Conservation (phyloP, 2,797 vertebrate species). For the Florisuga fusca region DNA sequence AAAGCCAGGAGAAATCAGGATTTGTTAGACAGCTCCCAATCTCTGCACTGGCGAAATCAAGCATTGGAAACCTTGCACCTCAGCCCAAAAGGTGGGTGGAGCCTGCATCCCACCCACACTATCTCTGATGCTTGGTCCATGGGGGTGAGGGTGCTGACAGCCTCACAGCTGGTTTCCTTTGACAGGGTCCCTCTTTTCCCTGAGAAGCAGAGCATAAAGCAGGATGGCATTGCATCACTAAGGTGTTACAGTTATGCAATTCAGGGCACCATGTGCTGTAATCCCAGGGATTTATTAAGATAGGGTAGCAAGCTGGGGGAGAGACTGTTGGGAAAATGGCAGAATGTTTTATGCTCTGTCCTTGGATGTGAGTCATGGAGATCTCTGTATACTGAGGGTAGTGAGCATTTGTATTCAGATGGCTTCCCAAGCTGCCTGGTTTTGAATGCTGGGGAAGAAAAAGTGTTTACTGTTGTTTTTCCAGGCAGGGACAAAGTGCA, state of each 20-base stretch:
- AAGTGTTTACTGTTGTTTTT: background rate
- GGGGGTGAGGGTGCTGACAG: background rate
- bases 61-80: background rate
- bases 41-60: rapidly evolving
- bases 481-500: background rate
- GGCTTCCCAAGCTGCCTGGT: conserved; percentile 8
- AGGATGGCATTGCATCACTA: background rate
- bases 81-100: background rate
- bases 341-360: background rate
- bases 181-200: background rate
- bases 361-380: conserved; percentile 13
- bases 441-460: background rate
- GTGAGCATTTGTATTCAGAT: conserved; percentile 40
- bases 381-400: background rate
- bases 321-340: background rate
- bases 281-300: background rate
- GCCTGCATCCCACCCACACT: background rate
- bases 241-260: background rate
- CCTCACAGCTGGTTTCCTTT: too few relatives aligned
- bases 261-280: background rate
- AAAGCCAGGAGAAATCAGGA: rapidly evolving
- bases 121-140: background rate
- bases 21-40: background rate
- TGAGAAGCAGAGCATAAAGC: background rate
- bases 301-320: background rate